Evolutionary conservation across 2,797 vertebrate genomes (phyloP).

Genomic region (Eremophila alpestris): DNA sequence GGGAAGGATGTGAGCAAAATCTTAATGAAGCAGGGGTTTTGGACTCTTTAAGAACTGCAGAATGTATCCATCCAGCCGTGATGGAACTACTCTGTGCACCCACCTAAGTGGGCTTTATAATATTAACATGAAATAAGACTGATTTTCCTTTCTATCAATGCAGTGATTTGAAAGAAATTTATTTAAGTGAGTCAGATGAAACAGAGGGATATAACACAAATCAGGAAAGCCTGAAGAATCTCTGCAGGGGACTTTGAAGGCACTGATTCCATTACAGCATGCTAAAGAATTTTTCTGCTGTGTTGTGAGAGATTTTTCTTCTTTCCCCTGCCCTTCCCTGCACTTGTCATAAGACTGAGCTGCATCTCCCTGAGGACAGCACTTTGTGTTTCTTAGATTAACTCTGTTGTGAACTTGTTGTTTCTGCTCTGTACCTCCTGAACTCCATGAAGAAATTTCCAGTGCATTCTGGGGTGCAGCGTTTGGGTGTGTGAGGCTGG

Average conservation of each 20-base stretch:
- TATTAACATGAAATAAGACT: neutral
- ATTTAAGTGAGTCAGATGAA: neutral
- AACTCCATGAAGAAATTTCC: neutral
- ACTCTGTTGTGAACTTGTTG: neutral
- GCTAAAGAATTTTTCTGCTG: neutral
- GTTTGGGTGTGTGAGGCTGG: neutral
- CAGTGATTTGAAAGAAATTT: neutral
- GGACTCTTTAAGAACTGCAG: neutral
- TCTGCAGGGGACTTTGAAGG: neutral
- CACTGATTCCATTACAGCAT: neutral
- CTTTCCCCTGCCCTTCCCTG: rapidly evolving
- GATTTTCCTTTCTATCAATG: neutral
- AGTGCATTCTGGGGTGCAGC: neutral
- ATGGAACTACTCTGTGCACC: neutral
- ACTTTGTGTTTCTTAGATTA: neutral
- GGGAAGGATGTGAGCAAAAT: neutral
- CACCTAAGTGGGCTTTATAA: neutral
- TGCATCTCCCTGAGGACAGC: neutral
- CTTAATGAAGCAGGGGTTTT: neutral
- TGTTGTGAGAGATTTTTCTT: neutral
- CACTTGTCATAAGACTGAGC: neutral
- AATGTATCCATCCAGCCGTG: neutral
- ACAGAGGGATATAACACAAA: neutral
- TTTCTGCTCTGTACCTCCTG: neutral
- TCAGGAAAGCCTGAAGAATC: neutral